Conservation (phyloP, 2,888 invertebrate genomes). For the Sisyra terminalis region DNA sequence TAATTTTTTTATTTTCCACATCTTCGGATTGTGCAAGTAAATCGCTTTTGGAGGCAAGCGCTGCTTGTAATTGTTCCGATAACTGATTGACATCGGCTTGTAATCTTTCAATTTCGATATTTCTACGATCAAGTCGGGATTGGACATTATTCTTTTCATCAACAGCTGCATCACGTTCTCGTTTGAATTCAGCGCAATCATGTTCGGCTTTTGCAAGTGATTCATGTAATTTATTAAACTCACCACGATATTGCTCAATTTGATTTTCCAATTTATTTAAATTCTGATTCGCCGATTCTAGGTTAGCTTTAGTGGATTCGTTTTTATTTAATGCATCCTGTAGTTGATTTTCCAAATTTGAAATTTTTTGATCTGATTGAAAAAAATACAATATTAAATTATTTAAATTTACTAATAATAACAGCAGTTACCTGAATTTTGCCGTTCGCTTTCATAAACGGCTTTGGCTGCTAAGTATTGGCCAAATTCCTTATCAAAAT, state of each 20-base stretch:
- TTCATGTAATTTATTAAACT: constrained; percentile 46
- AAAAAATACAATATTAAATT: constrained; percentile 12
- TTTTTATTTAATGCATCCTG: constrained; percentile 41
- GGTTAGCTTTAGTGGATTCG: constrained; percentile 42
- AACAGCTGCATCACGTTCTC: constrained; percentile 49
- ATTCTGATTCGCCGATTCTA: constrained; percentile 42
- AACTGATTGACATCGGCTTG: constrained; percentile 49
- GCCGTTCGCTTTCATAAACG: constrained; percentile 47
- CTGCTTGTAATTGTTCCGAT: constrained; percentile 53
- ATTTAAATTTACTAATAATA: constrained; percentile 4
- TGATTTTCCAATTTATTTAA: constrained; percentile 46
- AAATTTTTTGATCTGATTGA: constrained; percentile 37
- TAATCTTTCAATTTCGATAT: constrained; percentile 54
- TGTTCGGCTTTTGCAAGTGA: constrained; percentile 44
- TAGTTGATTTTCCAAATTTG: constrained; percentile 33
- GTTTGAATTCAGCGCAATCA: constrained; percentile 46
- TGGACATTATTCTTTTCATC: constrained; percentile 62
- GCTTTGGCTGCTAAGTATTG: constrained; percentile 59
- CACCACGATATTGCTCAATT: constrained; percentile 40
- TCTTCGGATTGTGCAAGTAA: constrained; percentile 66
- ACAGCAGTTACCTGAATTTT: constrained; percentile 37
- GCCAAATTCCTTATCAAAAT: constrained; percentile 44
- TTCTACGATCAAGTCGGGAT: constrained; percentile 52
- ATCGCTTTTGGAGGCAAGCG: constrained; percentile 70
- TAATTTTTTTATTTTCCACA: constrained; percentile 61